Base-by-base conservation (phyloP, 1,140 invertebrate species). In the Pseudachorutes palmiensis region DNA sequence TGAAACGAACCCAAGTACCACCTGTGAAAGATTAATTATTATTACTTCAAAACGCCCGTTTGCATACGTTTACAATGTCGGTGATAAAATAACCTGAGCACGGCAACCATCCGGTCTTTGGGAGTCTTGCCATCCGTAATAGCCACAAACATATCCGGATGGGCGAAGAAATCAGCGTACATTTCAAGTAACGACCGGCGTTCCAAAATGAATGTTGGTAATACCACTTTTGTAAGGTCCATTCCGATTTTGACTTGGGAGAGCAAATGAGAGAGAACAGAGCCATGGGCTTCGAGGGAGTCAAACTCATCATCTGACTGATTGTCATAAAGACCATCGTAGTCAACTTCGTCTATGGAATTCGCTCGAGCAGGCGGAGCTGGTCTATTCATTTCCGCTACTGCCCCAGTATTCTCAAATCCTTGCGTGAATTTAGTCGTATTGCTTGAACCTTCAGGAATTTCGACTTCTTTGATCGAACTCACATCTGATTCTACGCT, bases 1-100 rank as follows among this genome's bases (percentile, higher is more conserved):
- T 98, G 95, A 81, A 96, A 98, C 57, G 94, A 94, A 68, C 93
- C 95, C 62, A 98, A 79, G 79, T 98, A 98, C 94, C 94, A 98
- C 72, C 86, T 76, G n/a, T n/a, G 29, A 2, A 75, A 55, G 31
- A 63, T 74, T 75, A 2, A 29, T 5, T 55, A n/a, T n/a, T n/a
- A n/a, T n/a, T n/a, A n/a, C n/a, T n/a, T n/a, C n/a, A n/a, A n/a
- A n/a, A n/a, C n/a, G n/a, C n/a, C n/a, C n/a, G n/a, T n/a, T n/a
- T n/a, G n/a, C n/a, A n/a, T n/a, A n/a, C n/a, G n/a, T n/a, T n/a
- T n/a, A n/a, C n/a, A n/a, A n/a, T n/a, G n/a, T n/a, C n/a, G n/a
- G n/a, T n/a, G n/a, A n/a, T n/a, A n/a, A n/a, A n/a, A n/a, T 29
- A 62, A 73, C 72, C 65, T 83, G 0, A 95, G 85, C 28, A 94